phyloP scores from a whole-genome alignment of 2,113 vertebrate genomes.

The Brachyhypopomus gauderio region DNA sequence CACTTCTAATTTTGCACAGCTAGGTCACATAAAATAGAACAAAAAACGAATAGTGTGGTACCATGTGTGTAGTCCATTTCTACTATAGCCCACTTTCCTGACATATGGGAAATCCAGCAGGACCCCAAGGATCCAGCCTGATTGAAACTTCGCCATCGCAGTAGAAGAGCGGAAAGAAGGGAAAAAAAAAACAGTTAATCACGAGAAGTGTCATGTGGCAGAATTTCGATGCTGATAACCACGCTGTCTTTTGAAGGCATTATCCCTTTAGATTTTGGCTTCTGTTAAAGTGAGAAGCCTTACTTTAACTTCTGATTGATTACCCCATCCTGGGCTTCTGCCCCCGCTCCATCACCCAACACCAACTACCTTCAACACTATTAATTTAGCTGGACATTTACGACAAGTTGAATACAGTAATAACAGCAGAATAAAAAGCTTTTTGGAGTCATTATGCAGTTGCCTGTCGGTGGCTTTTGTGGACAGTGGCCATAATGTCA shows the following conservation, averaged over 20 bases:
- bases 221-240: not conserved
- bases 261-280: slow-evolving; percentile 28
- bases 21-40: not conserved
- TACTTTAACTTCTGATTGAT: slow-evolving; percentile 36
- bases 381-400: slow-evolving; percentile 52
- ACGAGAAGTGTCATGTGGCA: not conserved
- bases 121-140: not conserved
- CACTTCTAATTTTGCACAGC: no score
- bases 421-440: slow-evolving; percentile 42
- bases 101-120: not conserved
- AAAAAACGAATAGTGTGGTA: no score
- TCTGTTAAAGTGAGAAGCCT: slow-evolving; percentile 25
- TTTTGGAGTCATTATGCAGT: slow-evolving; percentile 48
- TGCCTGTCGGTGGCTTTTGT: slow-evolving; percentile 37
- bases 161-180: no score
- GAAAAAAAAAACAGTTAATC: not conserved
- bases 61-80: no score
- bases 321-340: slow-evolving; percentile 26
- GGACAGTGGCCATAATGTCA: not conserved
- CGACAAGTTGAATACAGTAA: slow-evolving; percentile 51
- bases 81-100: not conserved
- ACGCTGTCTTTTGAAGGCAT: slow-evolving; percentile 15
- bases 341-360: slow-evolving; percentile 7
- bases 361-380: not conserved
- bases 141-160: not conserved